Percentiles rank a stretch among this genome's conserved stretches.
These are phyloP conservation scores for Clanis bilineata DNA, from an alignment of 2,888 invertebrate genomes.

Conservation along the genomic window DNA sequence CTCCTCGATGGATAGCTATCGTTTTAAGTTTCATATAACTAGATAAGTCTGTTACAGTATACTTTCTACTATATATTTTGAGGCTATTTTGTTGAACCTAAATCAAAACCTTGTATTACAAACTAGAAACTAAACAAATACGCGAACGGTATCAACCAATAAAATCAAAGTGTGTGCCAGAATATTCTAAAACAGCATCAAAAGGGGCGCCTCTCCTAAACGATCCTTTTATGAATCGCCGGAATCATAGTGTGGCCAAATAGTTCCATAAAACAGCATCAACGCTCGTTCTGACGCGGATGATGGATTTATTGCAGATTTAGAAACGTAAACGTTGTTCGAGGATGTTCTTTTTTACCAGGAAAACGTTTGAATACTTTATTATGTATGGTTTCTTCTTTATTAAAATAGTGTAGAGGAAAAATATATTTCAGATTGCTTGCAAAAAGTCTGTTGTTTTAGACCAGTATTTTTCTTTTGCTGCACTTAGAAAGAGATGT, in stretches of 20 bases:
- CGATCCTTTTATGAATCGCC: slow-evolving; percentile 17
- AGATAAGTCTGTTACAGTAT: too few species aligned
- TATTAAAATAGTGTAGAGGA: background rate
- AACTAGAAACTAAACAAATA: too few species aligned
- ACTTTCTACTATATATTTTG: too few species aligned
- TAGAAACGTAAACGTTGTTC: slow-evolving; percentile 13
- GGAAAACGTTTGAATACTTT: background rate
- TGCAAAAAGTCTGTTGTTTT: background rate
- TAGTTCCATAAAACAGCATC: slow-evolving; percentile 17
- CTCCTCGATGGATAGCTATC: too few species aligned
- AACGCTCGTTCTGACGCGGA: slow-evolving; percentile 13
- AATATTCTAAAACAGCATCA: background rate
- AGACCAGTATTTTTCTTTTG: background rate
- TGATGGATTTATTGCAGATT: slow-evolving; percentile 19
- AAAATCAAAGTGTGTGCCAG: background rate
- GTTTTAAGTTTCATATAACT: too few species aligned
- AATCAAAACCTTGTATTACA: too few species aligned
- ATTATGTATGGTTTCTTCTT: background rate
- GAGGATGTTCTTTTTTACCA: background rate
- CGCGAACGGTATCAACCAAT: background rate
- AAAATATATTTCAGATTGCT: background rate
- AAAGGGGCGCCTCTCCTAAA: background rate
- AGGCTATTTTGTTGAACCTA: too few species aligned
- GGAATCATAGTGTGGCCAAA: slow-evolving; percentile 8
- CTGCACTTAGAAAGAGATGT: too few species aligned